Conservation (phyloP, 2,888 invertebrate genomes). For the Gastracanthus pulcherrimus region DNA sequence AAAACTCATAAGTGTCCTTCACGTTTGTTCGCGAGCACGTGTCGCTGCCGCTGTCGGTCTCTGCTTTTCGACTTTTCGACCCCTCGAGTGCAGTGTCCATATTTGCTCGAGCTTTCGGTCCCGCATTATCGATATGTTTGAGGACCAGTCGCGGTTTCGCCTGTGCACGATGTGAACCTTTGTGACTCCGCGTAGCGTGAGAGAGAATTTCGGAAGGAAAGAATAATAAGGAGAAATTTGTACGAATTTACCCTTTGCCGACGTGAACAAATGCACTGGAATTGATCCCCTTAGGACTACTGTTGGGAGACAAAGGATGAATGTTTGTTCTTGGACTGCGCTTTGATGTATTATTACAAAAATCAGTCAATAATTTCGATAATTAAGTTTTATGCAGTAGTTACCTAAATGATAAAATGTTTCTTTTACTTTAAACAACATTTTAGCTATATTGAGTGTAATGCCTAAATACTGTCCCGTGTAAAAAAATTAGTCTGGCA, state of each 20-base stretch:
- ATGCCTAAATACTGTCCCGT: too few relatives aligned
- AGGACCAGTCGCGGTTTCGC: conserved; percentile 42
- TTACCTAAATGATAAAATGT: too few relatives aligned
- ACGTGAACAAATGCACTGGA: conserved; percentile 65
- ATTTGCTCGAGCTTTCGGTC: conserved; percentile 62
- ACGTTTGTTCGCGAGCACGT: conserved; percentile 37
- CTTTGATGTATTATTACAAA: background rate
- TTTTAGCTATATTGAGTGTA: too few relatives aligned
- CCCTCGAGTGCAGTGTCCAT: conserved; percentile 69
- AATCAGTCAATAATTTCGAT: background rate
- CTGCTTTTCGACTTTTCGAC: conserved; percentile 50
- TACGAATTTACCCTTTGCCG: conserved; percentile 54
- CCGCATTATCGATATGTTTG: conserved; percentile 69
- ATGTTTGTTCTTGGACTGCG: background rate
- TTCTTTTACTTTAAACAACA: too few relatives aligned
- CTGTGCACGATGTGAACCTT: background rate
- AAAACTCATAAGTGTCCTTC: conserved; percentile 9
- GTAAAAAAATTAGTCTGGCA: too few relatives aligned
- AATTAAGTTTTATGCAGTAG: too few relatives aligned
- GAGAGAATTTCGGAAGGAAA: conserved; percentile 40
- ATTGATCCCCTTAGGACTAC: conserved; percentile 64
- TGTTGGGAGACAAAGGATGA: conserved; percentile 49
- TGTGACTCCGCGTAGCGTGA: background rate
- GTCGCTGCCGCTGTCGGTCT: too few relatives aligned
- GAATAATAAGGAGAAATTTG: conserved; percentile 52